Percentiles rank a stretch among this genome's conserved stretches.
phyloP scores from a whole-genome alignment of 2,113 vertebrate genomes.

The Melanocharis versteri region DNA sequence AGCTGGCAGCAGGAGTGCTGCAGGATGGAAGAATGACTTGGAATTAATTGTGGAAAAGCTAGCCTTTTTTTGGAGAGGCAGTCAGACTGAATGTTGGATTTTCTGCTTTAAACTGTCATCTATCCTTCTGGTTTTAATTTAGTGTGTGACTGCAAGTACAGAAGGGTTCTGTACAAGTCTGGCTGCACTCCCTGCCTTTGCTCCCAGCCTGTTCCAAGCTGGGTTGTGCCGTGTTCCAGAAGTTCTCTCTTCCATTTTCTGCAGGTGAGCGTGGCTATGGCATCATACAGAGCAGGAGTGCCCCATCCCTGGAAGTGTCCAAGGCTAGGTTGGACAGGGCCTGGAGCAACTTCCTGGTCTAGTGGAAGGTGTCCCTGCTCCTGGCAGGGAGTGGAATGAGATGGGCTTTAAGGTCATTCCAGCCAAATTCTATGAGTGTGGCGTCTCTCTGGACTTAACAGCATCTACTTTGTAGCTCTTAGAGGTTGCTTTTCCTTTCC shows the following conservation, averaged over 20 bases:
- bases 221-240: background rate
- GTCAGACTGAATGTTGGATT: background rate
- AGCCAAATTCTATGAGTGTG: background rate
- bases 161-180: background rate
- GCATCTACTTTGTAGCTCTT: background rate
- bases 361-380: background rate
- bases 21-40: background rate
- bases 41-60: slow-evolving; percentile 30
- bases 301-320: background rate
- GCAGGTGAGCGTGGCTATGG: background rate
- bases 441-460: background rate
- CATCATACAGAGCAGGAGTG: background rate
- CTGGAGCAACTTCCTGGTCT: background rate
- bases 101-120: background rate
- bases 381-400: background rate
- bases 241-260: background rate
- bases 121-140: slow-evolving; percentile 23
- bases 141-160: background rate
- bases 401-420: background rate
- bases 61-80: background rate
- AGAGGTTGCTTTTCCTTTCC: background rate
- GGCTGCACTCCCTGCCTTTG: background rate
- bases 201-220: background rate
- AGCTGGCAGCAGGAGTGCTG: background rate
- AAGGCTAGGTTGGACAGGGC: background rate